Percentiles rank a stretch among this genome's conserved stretches.
These are phyloP conservation scores for Syngnathus acus DNA, from an alignment of 2,797 vertebrate genomes.

Conservation along the genomic window DNA sequence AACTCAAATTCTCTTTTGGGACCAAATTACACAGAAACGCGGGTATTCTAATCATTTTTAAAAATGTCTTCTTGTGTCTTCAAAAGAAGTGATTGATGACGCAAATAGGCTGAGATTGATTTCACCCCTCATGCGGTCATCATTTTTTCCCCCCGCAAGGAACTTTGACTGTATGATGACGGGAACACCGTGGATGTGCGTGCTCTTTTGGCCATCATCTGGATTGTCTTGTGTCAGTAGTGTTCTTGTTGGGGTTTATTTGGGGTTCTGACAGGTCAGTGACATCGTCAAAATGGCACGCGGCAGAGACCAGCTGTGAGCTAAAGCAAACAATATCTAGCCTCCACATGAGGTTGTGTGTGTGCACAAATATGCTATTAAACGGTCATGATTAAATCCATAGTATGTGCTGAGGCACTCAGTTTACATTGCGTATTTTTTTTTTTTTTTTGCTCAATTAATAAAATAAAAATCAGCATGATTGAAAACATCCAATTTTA, in stretches of 20 bases:
- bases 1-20: not conserved
- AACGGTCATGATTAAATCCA: not conserved
- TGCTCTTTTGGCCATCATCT: not conserved
- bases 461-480: no score
- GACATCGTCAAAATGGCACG: conserved; percentile 20
- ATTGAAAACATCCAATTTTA: no score
- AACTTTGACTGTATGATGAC: not conserved
- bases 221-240: not conserved
- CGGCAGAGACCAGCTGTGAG: conserved; percentile 22
- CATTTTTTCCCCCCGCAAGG: not conserved
- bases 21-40: not conserved
- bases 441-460: not conserved
- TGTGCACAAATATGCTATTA: no score
- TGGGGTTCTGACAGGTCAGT: conserved; percentile 20
- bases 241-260: not conserved
- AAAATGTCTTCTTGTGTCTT: not conserved
- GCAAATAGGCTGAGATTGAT: not conserved
- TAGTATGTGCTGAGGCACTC: not conserved
- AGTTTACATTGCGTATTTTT: not conserved
- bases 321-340: conserved; percentile 43
- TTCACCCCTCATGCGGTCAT: not conserved
- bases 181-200: not conserved
- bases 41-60: not conserved
- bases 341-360: not conserved
- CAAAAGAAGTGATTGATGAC: not conserved